Base-by-base conservation (phyloP, 2,888 invertebrate species). In the Hermodice carunculata region DNA sequence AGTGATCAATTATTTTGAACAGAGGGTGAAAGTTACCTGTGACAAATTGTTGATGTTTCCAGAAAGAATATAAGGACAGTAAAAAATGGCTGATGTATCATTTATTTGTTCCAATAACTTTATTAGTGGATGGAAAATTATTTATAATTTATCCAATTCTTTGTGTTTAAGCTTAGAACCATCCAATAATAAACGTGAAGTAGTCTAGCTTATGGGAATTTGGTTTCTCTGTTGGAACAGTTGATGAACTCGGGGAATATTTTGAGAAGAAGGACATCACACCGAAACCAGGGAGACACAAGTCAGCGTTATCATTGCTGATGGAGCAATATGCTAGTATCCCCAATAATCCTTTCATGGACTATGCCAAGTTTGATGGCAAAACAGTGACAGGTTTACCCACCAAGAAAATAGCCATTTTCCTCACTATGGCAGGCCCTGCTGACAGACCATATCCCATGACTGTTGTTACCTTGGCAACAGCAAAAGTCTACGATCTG, bases 301-400 rank as follows among this genome's bases (percentile, higher is more conserved):
- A 51, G 22, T 95, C 95, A 29, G 87, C 92, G 66, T 87, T 97
- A 48, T 88, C 93, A 0, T 90, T 92, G 77, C 92, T 93, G 75
- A 85, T 97, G 49, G 90, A 92, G 74, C 92, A 92, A 76, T 92
- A 91, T 74, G 92, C 93, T 0, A 90, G 91, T 77, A 87, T 92
- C 67, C 93, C 93, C 0, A 91, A 92, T 78, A 94, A 96, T 86
- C 94, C 95, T 57, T 98, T 93, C 86, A 89, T 93, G 69, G 93
- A 94, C 79, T 98, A 92, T 88, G 93, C 95, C 2, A 93, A 93
- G 86, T 97, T 93, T 86, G 96, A 97, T 88, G 96, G 96, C 69
- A 93, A 92, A 73, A 87, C 87, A 74, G 68, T 78, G 82, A 76
- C 81, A 1, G 94, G 94, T 29, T 88, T 93, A 54, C 91, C 92